These are phyloP conservation scores for Hirtodrosophila cameraria DNA, from an alignment of 2,888 invertebrate species.

Conservation along the genomic window DNA sequence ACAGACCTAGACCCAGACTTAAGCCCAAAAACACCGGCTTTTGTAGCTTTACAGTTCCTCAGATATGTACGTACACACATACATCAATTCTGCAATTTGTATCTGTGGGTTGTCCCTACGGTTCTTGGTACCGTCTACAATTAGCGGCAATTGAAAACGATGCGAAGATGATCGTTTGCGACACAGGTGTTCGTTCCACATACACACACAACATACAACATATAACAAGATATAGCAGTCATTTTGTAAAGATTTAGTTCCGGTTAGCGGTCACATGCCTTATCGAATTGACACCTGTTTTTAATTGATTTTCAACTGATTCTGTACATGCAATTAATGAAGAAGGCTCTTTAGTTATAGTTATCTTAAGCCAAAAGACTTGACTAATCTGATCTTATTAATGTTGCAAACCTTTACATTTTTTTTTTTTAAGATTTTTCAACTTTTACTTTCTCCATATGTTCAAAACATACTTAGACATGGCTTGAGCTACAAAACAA, in stretches of 20 bases:
- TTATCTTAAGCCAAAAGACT: constrained; percentile 4
- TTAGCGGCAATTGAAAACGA: constrained; percentile 54
- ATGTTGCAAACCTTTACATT: neutral
- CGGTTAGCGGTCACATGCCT: constrained; percentile 3
- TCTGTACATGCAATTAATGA: neutral
- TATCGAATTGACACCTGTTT: constrained; percentile 26
- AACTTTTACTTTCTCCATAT: constrained; percentile 54
- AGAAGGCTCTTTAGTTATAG: neutral
- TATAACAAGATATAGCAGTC: constrained; percentile 1
- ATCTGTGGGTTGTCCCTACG: constrained; percentile 44
- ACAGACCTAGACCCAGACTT: neutral
- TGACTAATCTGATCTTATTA: constrained; percentile 5
- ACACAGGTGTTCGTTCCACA: constrained; percentile 41
- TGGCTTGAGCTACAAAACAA: constrained; percentile 40
- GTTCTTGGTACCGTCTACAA: constrained; percentile 35
- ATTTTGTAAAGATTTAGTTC: constrained; percentile 12
- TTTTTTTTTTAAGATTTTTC: neutral
- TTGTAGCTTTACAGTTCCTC: constrained; percentile 26
- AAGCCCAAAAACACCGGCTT: constrained; percentile 20
- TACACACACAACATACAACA: constrained; percentile 7
- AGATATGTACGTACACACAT: no score
- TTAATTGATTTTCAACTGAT: neutral
- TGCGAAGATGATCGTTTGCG: constrained; percentile 33
- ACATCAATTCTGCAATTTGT: constrained; percentile 48
- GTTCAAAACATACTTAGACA: constrained; percentile 25